phyloP scores from a whole-genome alignment of 92 coral and sea anemone genomes.

The Heliopora coerulea region DNA sequence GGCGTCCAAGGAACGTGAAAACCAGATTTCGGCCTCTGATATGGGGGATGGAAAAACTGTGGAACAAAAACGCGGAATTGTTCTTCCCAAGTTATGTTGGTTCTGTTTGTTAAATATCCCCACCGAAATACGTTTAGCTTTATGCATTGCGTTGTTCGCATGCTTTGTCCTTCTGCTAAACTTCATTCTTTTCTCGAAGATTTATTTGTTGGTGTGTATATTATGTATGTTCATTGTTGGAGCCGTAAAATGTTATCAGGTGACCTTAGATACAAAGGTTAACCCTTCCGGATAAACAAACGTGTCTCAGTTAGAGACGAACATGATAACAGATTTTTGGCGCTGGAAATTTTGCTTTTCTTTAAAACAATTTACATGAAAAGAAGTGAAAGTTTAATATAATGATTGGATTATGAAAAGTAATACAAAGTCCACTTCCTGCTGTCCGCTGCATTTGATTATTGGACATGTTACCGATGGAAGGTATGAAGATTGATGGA shows the following conservation, averaged over 20 bases:
- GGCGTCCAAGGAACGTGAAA: background rate
- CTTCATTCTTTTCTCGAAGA: background rate
- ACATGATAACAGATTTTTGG: too few species aligned
- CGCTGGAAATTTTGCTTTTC: too few species aligned
- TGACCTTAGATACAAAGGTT: too few species aligned
- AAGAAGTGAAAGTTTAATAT: too few species aligned
- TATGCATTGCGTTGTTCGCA: slow-evolving; percentile 3
- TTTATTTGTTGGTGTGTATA: background rate
- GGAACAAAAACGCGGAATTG: background rate
- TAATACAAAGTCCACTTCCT: too few species aligned
- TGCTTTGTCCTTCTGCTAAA: slow-evolving; percentile 1
- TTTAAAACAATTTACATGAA: too few species aligned
- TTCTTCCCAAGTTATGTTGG: slow-evolving; percentile 9
- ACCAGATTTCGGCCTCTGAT: background rate
- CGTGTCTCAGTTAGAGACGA: too few species aligned
- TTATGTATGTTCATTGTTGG: background rate
- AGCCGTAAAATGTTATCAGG: background rate
- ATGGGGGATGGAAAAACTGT: background rate
- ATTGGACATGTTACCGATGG: too few species aligned
- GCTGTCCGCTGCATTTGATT: too few species aligned
- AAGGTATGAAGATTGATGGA: too few species aligned
- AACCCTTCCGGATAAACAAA: too few species aligned
- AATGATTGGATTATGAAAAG: too few species aligned
- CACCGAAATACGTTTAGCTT: slow-evolving; percentile 16
- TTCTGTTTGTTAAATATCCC: slow-evolving; percentile 12